Conservation (phyloP, 2,113 vertebrate species). For the Rattus rattus region DNA sequence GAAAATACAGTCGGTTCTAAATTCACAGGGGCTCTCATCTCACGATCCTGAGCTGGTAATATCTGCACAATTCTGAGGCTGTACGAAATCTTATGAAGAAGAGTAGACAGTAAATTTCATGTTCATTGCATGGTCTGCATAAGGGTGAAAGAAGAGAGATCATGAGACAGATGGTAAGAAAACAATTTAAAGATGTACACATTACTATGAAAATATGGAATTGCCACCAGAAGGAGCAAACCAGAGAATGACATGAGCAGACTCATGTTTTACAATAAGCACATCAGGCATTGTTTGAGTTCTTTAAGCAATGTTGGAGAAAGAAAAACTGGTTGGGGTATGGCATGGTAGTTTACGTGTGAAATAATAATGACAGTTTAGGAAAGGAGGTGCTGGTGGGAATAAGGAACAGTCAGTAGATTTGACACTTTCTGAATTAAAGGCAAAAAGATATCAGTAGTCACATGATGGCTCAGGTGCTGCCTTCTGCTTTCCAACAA, state of each 20-base stretch:
- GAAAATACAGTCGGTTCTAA: not conserved
- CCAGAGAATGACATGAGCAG: not conserved
- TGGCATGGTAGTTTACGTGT: not conserved
- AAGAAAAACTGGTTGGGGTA: not conserved
- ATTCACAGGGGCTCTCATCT: not conserved
- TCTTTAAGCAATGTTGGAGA: not conserved
- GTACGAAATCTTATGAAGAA: not conserved
- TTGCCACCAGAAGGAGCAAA: not conserved
- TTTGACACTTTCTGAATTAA: not conserved
- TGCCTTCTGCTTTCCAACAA: not conserved
- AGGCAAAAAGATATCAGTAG: not conserved
- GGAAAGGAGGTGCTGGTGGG: not conserved
- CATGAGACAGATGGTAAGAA: not conserved
- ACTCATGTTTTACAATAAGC: not conserved
- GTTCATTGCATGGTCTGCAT: not conserved
- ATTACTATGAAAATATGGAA: not conserved
- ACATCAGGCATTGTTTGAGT: not conserved
- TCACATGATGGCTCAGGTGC: not conserved
- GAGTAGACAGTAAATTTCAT: not conserved
- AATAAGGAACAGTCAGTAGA: not conserved
- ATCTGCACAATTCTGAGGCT: not conserved
- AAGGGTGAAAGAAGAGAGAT: not conserved
- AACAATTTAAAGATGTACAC: not conserved
- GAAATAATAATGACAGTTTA: not conserved
- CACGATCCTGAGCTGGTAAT: not conserved